A percentile compares a stretch with the other conserved stretches of the same genome.
Evolutionary conservation across 2,888 invertebrate genomes (phyloP).

Genomic region (Lamellibrachia satsuma): DNA sequence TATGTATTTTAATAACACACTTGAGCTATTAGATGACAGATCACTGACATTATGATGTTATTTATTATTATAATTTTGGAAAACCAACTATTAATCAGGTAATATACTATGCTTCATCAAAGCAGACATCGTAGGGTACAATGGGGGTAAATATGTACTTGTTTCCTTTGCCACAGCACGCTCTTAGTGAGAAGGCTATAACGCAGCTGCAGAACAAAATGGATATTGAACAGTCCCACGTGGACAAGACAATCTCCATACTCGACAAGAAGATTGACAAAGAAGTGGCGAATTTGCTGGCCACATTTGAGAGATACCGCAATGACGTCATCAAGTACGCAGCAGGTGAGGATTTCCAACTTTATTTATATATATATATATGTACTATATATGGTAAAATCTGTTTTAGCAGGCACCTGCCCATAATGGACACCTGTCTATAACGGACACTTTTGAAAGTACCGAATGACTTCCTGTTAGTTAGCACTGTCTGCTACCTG

Average conservation of each 20-base stretch:
- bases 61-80: too few species aligned
- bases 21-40: too few species aligned
- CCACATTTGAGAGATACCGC: slow-evolving; percentile 61
- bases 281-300: slow-evolving; percentile 59
- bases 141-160: not conserved
- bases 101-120: too few species aligned
- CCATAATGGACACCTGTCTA: too few species aligned
- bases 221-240: slow-evolving; percentile 43
- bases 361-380: not conserved
- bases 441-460: too few species aligned
- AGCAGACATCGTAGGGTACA: not conserved
- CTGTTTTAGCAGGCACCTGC: too few species aligned
- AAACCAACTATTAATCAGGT: too few species aligned
- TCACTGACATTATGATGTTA: too few species aligned
- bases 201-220: slow-evolving; percentile 55
- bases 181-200: slow-evolving; percentile 52
- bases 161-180: slow-evolving; percentile 51
- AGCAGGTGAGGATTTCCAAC: slow-evolving; percentile 51
- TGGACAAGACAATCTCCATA: slow-evolving; percentile 32
- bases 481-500: too few species aligned
- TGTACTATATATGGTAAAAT: too few species aligned
- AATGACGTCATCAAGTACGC: slow-evolving; percentile 62
- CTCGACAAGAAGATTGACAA: slow-evolving; percentile 62
- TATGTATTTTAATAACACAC: too few species aligned
- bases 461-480: too few species aligned